Conservation (phyloP, 2,888 invertebrate genomes). For the Phalangium opilio region DNA sequence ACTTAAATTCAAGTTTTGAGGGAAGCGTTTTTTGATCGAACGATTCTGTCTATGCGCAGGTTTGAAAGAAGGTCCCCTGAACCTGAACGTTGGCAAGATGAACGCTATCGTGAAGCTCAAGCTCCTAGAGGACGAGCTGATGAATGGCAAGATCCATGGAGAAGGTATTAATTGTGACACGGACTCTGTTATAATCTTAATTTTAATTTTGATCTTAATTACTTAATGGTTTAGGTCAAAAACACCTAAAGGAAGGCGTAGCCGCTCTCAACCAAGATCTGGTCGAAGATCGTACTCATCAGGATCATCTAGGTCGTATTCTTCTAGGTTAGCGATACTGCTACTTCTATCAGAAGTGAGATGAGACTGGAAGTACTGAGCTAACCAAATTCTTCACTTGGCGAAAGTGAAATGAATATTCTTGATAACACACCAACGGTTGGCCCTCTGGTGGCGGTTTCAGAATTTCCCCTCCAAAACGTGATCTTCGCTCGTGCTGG, state of each 20-base stretch:
- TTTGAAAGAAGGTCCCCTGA: neutral
- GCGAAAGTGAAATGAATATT: too few species aligned
- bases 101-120: slow-evolving; percentile 23
- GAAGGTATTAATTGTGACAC: slow-evolving; percentile 17
- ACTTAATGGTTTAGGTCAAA: slow-evolving; percentile 27
- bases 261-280: slow-evolving; percentile 35
- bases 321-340: neutral
- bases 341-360: too few species aligned
- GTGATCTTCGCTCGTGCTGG: too few species aligned
- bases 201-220: too few species aligned
- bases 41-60: neutral
- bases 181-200: too few species aligned
- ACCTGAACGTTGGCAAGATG: slow-evolving; percentile 28
- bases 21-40: too few species aligned
- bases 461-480: too few species aligned
- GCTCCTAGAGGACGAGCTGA: slow-evolving; percentile 40
- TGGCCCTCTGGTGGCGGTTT: too few species aligned
- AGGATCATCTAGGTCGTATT: slow-evolving; percentile 49
- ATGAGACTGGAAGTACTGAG: too few species aligned
- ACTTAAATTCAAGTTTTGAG: too few species aligned
- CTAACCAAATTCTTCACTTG: too few species aligned
- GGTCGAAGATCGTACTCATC: slow-evolving; percentile 50
- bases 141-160: slow-evolving; percentile 92
- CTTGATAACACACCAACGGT: too few species aligned
- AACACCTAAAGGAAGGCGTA: slow-evolving; percentile 23